Evolutionary conservation across 1,140 invertebrate genomes (phyloP).

Genomic region (Cotesia typhae): DNA sequence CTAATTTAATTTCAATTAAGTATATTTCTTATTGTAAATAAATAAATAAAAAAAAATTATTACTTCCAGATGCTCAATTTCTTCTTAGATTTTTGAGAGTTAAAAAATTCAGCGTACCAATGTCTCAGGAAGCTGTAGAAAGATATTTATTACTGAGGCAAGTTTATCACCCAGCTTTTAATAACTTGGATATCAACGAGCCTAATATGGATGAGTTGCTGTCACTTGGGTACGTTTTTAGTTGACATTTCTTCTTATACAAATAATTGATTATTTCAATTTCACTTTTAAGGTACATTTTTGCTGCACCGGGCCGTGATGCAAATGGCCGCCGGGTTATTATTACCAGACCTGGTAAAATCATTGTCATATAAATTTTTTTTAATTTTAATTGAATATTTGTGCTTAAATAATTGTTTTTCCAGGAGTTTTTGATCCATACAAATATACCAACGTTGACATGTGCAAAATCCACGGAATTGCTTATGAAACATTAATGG

Average conservation of each 20-base stretch:
- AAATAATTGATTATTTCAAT: constrained; percentile 2
- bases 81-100: constrained; percentile 81
- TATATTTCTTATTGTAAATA: too few relatives aligned
- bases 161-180: constrained; percentile 75
- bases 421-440: constrained; percentile 81
- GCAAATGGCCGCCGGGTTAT: constrained; percentile 78
- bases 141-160: constrained; percentile 83
- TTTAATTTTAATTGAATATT: not conserved
- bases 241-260: not conserved
- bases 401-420: constrained; percentile 25
- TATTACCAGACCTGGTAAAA: constrained; percentile 78
- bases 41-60: too few relatives aligned
- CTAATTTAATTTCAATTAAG: too few relatives aligned
- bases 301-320: constrained; percentile 82
- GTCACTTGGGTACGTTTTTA: constrained; percentile 70
- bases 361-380: not conserved
- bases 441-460: constrained; percentile 79
- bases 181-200: constrained; percentile 76
- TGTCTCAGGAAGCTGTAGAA: constrained; percentile 83
- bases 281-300: constrained; percentile 70
- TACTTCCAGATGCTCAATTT: constrained; percentile 73
- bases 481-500: constrained; percentile 81
- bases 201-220: constrained; percentile 76
- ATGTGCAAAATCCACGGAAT: constrained; percentile 82
- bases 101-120: constrained; percentile 84